Evolutionary conservation across 2,888 invertebrate genomes (phyloP).

Genomic region (Hyppa rectilinea): DNA sequence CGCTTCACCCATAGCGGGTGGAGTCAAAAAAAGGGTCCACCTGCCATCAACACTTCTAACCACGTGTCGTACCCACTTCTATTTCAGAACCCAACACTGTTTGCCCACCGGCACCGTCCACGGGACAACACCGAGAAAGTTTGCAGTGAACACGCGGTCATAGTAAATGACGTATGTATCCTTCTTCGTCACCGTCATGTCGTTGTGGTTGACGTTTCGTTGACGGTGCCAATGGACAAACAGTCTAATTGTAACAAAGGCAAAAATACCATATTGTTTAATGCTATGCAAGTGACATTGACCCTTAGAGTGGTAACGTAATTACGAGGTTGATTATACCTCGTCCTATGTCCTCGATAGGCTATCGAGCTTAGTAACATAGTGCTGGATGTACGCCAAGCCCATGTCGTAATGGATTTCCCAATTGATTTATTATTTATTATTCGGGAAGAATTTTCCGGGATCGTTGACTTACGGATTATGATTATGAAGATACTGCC

Average conservation of each 20-base stretch:
- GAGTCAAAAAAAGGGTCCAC: too few relatives aligned
- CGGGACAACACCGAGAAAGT: too few relatives aligned
- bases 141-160: too few relatives aligned
- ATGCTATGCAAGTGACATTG: neutral
- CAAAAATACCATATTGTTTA: neutral
- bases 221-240: too few relatives aligned
- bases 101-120: too few relatives aligned
- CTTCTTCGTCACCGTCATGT: too few relatives aligned
- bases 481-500: constrained; percentile 29
- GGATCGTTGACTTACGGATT: constrained; percentile 19
- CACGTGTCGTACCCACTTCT: neutral
- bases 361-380: constrained; percentile 36
- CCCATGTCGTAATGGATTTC: constrained; percentile 31
- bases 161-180: too few relatives aligned
- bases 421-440: constrained; percentile 45
- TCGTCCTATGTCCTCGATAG: constrained; percentile 28
- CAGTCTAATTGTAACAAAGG: neutral
- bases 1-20: too few relatives aligned
- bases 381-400: constrained; percentile 57
- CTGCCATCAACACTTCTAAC: neutral
- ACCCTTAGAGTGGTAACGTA: neutral
- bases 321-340: neutral
- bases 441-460: constrained; percentile 2
- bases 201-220: too few relatives aligned
- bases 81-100: neutral